phyloP scores from a whole-genome alignment of 2,113 vertebrate genomes.

The Poeciliopsis retropinna region DNA sequence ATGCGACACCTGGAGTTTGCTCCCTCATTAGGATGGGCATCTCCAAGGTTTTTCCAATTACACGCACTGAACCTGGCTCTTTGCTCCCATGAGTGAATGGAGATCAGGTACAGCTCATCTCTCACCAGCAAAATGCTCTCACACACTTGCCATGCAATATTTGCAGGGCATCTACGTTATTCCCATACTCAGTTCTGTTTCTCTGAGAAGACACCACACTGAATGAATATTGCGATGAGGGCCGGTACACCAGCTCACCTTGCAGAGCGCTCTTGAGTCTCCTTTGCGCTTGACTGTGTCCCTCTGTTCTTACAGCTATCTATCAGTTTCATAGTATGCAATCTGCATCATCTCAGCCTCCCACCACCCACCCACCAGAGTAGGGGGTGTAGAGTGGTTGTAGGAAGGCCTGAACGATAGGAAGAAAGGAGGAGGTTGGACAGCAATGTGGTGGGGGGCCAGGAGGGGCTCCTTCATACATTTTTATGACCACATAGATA shows the following conservation, averaged over 20 bases:
- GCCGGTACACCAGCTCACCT: constrained; percentile 64
- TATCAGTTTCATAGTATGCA: constrained; percentile 75
- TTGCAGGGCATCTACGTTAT: constrained; percentile 2
- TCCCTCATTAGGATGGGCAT: constrained; percentile 56
- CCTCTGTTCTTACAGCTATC: constrained; percentile 69
- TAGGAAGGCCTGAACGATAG: constrained; percentile 52
- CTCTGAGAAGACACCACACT: constrained; percentile 36
- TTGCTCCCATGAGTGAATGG: constrained; percentile 21
- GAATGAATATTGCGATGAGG: constrained; percentile 55
- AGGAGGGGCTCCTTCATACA: constrained; percentile 79
- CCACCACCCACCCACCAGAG: constrained; percentile 68
- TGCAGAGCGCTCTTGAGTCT: constrained; percentile 62
- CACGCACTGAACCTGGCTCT: constrained; percentile 37
- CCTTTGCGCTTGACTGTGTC: constrained; percentile 73
- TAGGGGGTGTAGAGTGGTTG: constrained; percentile 55
- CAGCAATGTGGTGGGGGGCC: background rate
- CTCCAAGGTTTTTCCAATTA: constrained; percentile 63
- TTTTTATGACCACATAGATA: constrained; percentile 88
- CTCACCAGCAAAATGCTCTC: constrained; percentile 34
- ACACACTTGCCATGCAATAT: constrained; percentile 9
- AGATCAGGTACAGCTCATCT: constrained; percentile 48
- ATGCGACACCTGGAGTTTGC: constrained; percentile 56
- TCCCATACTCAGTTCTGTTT: constrained; percentile 29
- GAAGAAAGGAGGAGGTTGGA: constrained; percentile 41
- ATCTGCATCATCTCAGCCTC: constrained; percentile 75